phyloP scores from a whole-genome alignment of 2,113 vertebrate genomes.

The Eleginops maclovinus region DNA sequence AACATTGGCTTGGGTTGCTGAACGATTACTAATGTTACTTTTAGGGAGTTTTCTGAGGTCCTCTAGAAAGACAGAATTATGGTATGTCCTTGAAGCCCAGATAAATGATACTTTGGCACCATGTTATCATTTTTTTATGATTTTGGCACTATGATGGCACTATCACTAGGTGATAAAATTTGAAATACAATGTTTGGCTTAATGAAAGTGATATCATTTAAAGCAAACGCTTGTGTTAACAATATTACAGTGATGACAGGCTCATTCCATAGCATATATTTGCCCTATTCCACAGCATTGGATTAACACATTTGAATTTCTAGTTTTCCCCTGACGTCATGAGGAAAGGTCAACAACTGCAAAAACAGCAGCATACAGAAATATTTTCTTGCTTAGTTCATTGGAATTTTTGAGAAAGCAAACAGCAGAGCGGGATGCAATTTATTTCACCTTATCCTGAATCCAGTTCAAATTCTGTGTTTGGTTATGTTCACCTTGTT shows the following conservation, averaged over 20 bases:
- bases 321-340: background rate
- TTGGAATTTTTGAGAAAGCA: constrained; percentile 46
- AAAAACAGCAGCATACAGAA: background rate
- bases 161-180: background rate
- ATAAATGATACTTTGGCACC: background rate
- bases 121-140: background rate
- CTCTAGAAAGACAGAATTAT: background rate
- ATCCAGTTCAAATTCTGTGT: constrained; percentile 28
- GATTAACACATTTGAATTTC: background rate
- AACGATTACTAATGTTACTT: background rate
- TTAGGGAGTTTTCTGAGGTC: background rate
- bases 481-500: constrained; percentile 50
- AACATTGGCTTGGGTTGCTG: background rate
- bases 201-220: background rate
- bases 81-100: background rate
- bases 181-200: background rate
- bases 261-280: background rate
- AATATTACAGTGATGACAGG: background rate
- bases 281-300: background rate
- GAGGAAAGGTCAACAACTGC: background rate
- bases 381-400: constrained; percentile 22
- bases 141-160: background rate
- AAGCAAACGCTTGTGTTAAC: background rate
- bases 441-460: constrained; percentile 30
- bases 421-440: constrained; percentile 25